Conservation (phyloP, 2,888 invertebrate species). For the Hydriomena furcata region DNA sequence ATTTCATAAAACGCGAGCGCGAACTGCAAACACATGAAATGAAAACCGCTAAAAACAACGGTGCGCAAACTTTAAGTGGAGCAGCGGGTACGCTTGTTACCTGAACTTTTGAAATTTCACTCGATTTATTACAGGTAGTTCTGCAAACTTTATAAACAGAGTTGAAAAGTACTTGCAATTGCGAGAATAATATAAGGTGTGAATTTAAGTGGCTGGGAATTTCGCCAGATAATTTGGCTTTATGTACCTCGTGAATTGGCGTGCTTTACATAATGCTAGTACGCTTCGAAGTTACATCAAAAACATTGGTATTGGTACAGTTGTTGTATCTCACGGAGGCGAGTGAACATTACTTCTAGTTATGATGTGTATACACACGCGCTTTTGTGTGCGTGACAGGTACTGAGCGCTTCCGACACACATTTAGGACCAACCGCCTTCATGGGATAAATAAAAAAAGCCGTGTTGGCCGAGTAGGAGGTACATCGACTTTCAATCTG, state of each 20-base stretch:
- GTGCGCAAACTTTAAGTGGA: constrained; percentile 44
- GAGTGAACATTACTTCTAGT: too few species aligned
- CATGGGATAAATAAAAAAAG: too few species aligned
- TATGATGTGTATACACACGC: too few species aligned
- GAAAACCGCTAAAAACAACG: constrained; percentile 34
- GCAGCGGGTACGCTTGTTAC: constrained; percentile 44
- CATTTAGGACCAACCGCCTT: too few species aligned
- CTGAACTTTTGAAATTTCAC: constrained; percentile 49
- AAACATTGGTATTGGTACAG: too few species aligned
- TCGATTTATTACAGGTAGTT: constrained; percentile 51
- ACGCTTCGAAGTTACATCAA: too few species aligned
- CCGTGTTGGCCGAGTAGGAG: too few species aligned
- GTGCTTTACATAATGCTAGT: neutral
- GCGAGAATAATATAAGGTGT: constrained; percentile 8
- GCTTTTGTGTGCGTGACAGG: too few species aligned
- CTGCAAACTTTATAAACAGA: constrained; percentile 46
- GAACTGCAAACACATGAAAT: constrained; percentile 30
- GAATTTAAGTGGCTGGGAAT: constrained; percentile 4
- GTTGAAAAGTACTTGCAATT: constrained; percentile 20
- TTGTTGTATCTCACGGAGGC: too few species aligned
- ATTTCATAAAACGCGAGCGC: constrained; percentile 8
- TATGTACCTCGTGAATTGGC: neutral
- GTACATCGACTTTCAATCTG: too few species aligned
- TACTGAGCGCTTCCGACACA: too few species aligned
- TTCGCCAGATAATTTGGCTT: constrained; percentile 3